phyloP scores from a whole-genome alignment of 2,888 invertebrate genomes.

The Glomeris marginata region DNA sequence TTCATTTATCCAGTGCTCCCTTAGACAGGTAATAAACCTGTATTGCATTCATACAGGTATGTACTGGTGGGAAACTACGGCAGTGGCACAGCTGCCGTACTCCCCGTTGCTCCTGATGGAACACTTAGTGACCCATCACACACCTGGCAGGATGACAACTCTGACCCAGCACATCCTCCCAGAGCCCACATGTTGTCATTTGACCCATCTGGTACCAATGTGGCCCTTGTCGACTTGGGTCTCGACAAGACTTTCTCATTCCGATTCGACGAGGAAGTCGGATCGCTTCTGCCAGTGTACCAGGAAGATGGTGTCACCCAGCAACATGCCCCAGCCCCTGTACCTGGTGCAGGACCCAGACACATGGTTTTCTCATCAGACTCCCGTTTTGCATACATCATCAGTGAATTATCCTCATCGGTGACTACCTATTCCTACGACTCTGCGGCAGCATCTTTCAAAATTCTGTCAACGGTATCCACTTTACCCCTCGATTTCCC shows the following conservation, averaged over 20 bases:
- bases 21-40: too few species aligned
- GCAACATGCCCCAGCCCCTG: background rate
- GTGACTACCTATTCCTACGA: background rate
- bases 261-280: background rate
- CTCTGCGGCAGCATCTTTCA: too few species aligned
- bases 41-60: too few species aligned
- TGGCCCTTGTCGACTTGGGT: background rate
- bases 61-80: conserved; percentile 1
- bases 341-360: background rate
- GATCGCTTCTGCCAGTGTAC: background rate
- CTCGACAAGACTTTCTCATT: background rate
- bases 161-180: background rate
- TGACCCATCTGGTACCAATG: background rate
- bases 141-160: background rate
- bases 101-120: background rate
- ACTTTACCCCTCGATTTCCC: too few species aligned
- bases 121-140: background rate
- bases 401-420: background rate
- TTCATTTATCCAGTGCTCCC: too few species aligned
- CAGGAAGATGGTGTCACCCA: background rate
- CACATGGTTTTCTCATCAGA: background rate
- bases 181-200: background rate
- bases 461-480: too few species aligned
- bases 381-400: background rate
- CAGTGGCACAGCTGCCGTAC: background rate